Base-by-base conservation (phyloP, 2,113 vertebrate genomes). In the Phycodurus eques region DNA sequence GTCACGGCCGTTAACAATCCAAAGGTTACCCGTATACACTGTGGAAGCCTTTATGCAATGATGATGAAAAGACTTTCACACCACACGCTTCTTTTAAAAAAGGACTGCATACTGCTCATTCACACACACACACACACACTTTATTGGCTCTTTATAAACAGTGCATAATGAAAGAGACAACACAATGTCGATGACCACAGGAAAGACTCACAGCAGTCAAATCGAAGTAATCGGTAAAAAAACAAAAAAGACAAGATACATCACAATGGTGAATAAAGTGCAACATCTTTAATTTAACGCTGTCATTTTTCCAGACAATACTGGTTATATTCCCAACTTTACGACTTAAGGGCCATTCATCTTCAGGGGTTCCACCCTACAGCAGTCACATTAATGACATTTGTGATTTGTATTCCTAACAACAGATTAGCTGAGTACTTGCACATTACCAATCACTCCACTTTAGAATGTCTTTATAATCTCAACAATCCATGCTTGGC, bases 61-160 rank as follows among this genome's bases (percentile, higher is more conserved):
- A 60, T 0, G 56, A 12, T 27, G 22, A 57, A 39, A 39, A 39
- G 22, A 2, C 12, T 27, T 56, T 57, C 4, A 13, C n/a, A 27
- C 22, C 22, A 27, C 22, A 2, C 5, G 22, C 22, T 57, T 57
- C 22, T 27, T 57, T 60, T 35, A 15, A 44, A 42, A 65, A 65
- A 44, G 4, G 62, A 43, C 3, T 4, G 9, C n/a, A 22, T 13
- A 62, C 8, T 47, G 2, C 5, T n/a, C 3, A 56, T 9, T 69
- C 15, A 39, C 17, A 64, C 74, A 73, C 71, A 73, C 4, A 27
- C 47, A 49, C 46, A 11, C 9, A 47, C 47, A 22, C n/a, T 92
- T 92, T 91, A 91, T 88, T 91, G 76, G 78, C 75, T 56, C 42
- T 47, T 82, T 66, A 89, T 81, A 91, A 92, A 88, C 83, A 88